Evolutionary conservation across 2,888 invertebrate genomes (phyloP), one percentile per base, ranked within the genome.

Genomic region (Pseudococcus jackbeardsleyi): DNA sequence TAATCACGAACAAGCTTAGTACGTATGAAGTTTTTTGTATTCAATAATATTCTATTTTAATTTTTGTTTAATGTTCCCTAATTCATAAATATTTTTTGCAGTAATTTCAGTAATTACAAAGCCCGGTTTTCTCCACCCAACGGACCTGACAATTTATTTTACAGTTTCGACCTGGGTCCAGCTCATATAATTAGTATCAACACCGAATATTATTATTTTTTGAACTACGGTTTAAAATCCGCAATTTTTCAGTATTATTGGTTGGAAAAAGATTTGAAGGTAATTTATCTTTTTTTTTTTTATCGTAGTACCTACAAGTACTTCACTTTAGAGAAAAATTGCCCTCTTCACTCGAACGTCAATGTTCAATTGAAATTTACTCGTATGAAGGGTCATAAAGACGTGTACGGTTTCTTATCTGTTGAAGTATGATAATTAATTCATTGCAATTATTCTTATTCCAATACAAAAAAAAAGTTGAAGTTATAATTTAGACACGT

Each of bases 41-140:
- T 59, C n/a, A 59, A 19, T 19, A 59, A n/a, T 5, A 8, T 19
- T n/a, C 7, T 9, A 59, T 59, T 54, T 17, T 46, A 46, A 46
- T 46, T 42, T 17, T 17, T 42, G 4, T 39, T 42, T 12, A 33
- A 33, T 12, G 12, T 12, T 50, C 17, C 15, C 7, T 19, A 19
- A 54, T 54, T 17, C 15, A 1, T 5, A 54, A 17, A 54, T 54
- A 17, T 54, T 17, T 54, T 0, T 59, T 19, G 17, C 92, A 97
- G 97, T 91, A 99, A 99, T 92, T 99, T 99, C 93, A 96, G 97
- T 90, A 96, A 99, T 92, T 99, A 99, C 92, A 95, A 95, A 90
- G 94, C 95, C 88, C 94, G 99, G 26, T 99, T 99, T 92, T 94
- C 94, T 88, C 98, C 99, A 98, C 98, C 98, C 0, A 95, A 95